A percentile compares a stretch with the other conserved stretches of the same genome.
Evolutionary conservation across 1,140 invertebrate genomes (phyloP).

Genomic region (Achroia grisella): DNA sequence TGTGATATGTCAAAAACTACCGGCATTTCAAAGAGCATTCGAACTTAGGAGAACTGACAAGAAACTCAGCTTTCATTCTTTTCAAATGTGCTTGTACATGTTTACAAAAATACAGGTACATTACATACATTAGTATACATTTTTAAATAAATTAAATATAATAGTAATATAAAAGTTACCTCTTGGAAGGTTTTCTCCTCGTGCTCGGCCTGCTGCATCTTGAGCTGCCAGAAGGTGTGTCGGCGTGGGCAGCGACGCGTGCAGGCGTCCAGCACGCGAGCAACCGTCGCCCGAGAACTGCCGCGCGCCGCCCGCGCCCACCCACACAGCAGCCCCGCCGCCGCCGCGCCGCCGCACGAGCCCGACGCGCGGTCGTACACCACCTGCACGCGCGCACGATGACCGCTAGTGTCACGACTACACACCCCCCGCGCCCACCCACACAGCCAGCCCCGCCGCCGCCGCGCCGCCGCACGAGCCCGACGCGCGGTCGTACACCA

Average conservation of each 20-base stretch:
- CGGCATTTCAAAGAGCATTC: too few relatives aligned
- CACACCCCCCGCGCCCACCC: constrained; percentile 28
- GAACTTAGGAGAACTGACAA: too few relatives aligned
- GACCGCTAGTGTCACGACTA: too few relatives aligned
- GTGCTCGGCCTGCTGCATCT: constrained; percentile 46
- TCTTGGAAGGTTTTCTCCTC: constrained; percentile 36
- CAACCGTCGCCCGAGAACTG: constrained; percentile 29
- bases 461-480: constrained; percentile 25
- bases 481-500: constrained; percentile 49
- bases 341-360: constrained; percentile 18
- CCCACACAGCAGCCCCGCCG: constrained; percentile 17
- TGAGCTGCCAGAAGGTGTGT: constrained; percentile 37
- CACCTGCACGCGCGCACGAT: constrained; percentile 21
- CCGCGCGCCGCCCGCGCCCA: constrained; percentile 19
- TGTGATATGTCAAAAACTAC: too few relatives aligned
- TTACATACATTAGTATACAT: constrained; percentile 1
- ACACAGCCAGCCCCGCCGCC: constrained; percentile 11
- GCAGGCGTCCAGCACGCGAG: constrained; percentile 32
- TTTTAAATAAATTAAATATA: constrained; percentile 3
- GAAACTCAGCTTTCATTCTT: too few relatives aligned
- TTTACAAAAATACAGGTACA: too few relatives aligned
- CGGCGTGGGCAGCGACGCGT: constrained; percentile 25
- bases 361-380: constrained; percentile 52
- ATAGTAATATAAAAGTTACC: too few relatives aligned
- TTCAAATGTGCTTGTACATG: too few relatives aligned